Evolutionary conservation across 2,797 vertebrate species (phyloP).

Genomic region (Muscicapa striata): DNA sequence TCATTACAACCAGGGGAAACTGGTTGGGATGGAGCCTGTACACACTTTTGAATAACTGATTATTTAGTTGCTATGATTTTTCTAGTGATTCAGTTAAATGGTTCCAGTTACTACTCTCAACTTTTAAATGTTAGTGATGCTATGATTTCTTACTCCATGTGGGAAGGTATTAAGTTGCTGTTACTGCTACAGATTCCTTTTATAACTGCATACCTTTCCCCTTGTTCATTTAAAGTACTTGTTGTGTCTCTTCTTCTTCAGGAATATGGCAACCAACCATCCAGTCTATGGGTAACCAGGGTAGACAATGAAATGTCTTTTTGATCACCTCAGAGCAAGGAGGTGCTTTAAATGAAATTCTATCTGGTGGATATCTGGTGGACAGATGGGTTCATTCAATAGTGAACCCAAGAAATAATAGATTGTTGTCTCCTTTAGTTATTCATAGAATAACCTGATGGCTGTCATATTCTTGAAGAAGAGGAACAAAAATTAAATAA

Average conservation of each 20-base stretch:
- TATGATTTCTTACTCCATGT: background rate
- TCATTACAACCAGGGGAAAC: background rate
- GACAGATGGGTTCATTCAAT: background rate
- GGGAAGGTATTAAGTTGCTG: background rate
- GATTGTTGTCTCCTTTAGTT: background rate
- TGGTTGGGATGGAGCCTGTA: background rate
- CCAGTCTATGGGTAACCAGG: background rate
- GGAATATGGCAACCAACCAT: background rate
- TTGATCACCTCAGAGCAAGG: accelerated
- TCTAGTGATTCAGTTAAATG: background rate
- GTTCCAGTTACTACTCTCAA: conserved; percentile 6
- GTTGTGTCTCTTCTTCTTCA: background rate
- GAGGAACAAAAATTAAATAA: background rate
- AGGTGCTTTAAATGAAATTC: background rate
- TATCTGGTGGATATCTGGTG: background rate
- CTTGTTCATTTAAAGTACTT: background rate
- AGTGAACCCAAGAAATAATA: background rate
- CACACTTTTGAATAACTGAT: background rate
- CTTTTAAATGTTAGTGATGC: background rate
- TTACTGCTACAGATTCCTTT: background rate
- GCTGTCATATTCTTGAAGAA: background rate
- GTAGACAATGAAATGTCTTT: background rate
- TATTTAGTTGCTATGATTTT: background rate
- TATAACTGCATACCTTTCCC: background rate
- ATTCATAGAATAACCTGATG: background rate